Base-by-base conservation (phyloP, 2,113 vertebrate genomes). In the Conger conger region DNA sequence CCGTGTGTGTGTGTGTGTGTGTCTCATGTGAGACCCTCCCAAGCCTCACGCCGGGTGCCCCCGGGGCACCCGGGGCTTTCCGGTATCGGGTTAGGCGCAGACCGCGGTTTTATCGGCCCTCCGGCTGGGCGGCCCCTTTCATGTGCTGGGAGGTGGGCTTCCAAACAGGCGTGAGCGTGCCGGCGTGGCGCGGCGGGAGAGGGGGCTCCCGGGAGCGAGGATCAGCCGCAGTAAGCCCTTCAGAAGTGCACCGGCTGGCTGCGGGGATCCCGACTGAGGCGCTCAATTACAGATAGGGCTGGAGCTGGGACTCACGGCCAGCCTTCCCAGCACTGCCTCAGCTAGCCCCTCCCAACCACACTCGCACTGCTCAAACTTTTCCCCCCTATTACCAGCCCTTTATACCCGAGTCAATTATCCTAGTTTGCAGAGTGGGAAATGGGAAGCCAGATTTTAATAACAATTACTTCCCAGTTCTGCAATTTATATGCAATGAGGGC, bases 351-450 rank as follows among this genome's bases (percentile, higher is more conserved):
- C 68, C 68, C 68, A 33, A 4, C n/a, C 6, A 73, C 68, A 73
- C 27, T 73, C 68, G 27, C 91, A 73, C 3, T 27, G n/a, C 68
- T 73, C 68, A 73, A 73, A 73, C n/a, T 73, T 73, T 73, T 33
- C 68, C 68, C 63, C 68, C 68, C 68, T 27, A 33, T 73, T 73
- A 73, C 91, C 87, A 36, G 36, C 90, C 93, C 93, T 94, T 93
- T 90, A 91, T 93, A 92, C 93, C 95, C 91, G 90, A 91, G 94
- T 93, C 95, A 95, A 95, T 97, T 96, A 97, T 92, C 87, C 88
- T 93, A 92, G 93, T 92, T 89, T 88, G 88, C 87, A 84, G 90
- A 95, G 93, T 76, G 85, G 90, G 92, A 84, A 83, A 90, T 90
- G 88, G 92, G 92, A 87, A 93, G 92, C 89, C 50, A 87, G 93